Evolutionary conservation across 2,797 vertebrate species (phyloP), one percentile per base, ranked within the genome.

Genomic region (Remorina albescens): DNA sequence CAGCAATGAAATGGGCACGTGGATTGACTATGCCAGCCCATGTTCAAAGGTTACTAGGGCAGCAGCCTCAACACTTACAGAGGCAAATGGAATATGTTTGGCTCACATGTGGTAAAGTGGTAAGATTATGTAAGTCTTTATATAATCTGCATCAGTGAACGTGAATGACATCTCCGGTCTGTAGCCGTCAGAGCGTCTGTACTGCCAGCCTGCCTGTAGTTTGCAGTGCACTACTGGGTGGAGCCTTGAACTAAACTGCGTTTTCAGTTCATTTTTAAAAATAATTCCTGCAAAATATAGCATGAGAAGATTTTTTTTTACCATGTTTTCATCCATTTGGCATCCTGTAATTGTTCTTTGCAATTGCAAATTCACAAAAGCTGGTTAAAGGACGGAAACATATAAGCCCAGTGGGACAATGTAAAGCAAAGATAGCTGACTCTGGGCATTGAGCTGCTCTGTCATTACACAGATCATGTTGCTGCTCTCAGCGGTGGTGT

Each of bases 101-200:
- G 74, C 90, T 94, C 93, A 92, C 94, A 94, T 93, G 94, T 93
- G 86, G 84, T 72, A 78, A 90, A 93, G 87, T 86, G 88, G 82
- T 92, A 90, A 92, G 88, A 94, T 95, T 95, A 95, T 92, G 89
- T 94, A 95, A 95, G 89, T 81, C 89, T 93, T 95, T 95, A 95
- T 92, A 87, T 94, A 95, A 95, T 92, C 89, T 84, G 88, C 84
- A 88, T 92, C 90, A 82, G 90, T 56, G 72, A 90, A 91, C 78
- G 87, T 92, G 89, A 93, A 91, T 89, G 91, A 92, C 87, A 89
- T 89, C 78, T 85, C 59, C 67, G 54, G 86, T 88, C 83, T 23
- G 32, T 67, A 85, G 88, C 88, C 82, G 74, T 91, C 83, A 67
- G 78, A 53, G 68, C 65, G 64, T 76, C 60, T 75, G 69, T 78